Percentiles rank a stretch among this genome's conserved stretches.
Evolutionary conservation across 2,113 vertebrate species (phyloP).

Genomic region (Willisornis vidua): DNA sequence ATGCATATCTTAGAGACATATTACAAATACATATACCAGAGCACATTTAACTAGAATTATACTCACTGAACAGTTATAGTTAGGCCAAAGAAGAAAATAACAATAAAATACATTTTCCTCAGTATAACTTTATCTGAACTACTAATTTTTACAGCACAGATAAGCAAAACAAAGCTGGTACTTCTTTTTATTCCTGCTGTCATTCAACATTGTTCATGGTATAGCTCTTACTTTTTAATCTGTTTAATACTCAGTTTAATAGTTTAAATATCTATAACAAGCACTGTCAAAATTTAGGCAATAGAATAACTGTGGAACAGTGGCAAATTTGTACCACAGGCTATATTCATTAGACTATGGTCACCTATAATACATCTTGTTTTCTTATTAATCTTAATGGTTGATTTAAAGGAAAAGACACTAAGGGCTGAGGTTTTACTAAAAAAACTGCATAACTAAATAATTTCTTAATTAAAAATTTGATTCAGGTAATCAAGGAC

Average conservation of each 20-base stretch:
- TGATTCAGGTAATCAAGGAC: neutral
- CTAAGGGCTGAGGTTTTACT: neutral
- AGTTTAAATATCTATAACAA: neutral
- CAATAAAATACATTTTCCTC: neutral
- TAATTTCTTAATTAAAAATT: neutral
- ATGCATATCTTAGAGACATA: neutral
- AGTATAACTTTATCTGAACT: neutral
- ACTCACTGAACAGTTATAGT: neutral
- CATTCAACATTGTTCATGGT: neutral
- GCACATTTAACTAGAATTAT: neutral
- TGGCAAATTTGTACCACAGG: neutral
- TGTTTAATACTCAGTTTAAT: neutral
- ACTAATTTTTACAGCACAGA: neutral
- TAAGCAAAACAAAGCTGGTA: neutral
- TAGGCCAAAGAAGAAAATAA: neutral
- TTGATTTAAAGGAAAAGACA: neutral
- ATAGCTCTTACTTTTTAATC: neutral
- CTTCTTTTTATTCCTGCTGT: neutral
- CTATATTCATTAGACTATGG: neutral
- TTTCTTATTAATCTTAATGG: neutral
- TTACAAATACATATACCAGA: neutral
- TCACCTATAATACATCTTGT: neutral
- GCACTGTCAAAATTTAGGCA: neutral
- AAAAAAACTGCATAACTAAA: neutral
- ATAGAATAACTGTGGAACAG: neutral